Conservation (phyloP, 2,113 vertebrate genomes). For the Prietella phreatophila region DNA sequence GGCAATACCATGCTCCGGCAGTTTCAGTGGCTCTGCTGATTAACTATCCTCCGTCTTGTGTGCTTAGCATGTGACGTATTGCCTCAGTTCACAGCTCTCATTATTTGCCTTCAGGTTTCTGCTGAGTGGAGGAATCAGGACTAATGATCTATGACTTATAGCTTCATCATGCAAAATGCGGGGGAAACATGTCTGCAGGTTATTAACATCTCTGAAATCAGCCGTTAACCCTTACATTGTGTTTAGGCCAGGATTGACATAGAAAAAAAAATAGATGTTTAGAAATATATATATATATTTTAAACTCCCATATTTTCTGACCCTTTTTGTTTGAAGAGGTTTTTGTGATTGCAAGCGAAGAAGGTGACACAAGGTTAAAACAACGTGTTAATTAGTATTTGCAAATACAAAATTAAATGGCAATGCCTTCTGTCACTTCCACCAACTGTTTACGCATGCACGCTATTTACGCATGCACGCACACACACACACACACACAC, state of each 20-base stretch:
- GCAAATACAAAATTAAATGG: background rate
- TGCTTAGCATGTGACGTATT: slow-evolving; percentile 12
- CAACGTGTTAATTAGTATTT: background rate
- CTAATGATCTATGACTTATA: background rate
- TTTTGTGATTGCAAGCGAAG: background rate
- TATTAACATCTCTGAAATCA: background rate
- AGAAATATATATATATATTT: background rate
- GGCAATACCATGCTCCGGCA: background rate
- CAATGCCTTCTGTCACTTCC: background rate
- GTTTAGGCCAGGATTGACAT: background rate
- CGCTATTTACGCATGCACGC: no score
- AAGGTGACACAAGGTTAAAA: slow-evolving; percentile 7
- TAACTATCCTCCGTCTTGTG: background rate
- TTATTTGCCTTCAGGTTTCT: slow-evolving; percentile 29
- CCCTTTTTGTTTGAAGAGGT: background rate
- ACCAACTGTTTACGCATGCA: slow-evolving; percentile 4
- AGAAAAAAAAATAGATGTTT: background rate
- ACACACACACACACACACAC: background rate
- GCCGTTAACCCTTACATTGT: background rate
- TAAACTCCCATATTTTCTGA: background rate
- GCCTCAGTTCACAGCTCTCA: slow-evolving; percentile 6
- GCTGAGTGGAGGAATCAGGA: slow-evolving; percentile 22
- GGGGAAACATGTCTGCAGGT: background rate
- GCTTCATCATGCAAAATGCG: slow-evolving; percentile 22
- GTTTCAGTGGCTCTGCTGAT: background rate